Evolutionary conservation across 1,140 invertebrate genomes (phyloP).

Genomic region (Tyrophagus putrescentiae): DNA sequence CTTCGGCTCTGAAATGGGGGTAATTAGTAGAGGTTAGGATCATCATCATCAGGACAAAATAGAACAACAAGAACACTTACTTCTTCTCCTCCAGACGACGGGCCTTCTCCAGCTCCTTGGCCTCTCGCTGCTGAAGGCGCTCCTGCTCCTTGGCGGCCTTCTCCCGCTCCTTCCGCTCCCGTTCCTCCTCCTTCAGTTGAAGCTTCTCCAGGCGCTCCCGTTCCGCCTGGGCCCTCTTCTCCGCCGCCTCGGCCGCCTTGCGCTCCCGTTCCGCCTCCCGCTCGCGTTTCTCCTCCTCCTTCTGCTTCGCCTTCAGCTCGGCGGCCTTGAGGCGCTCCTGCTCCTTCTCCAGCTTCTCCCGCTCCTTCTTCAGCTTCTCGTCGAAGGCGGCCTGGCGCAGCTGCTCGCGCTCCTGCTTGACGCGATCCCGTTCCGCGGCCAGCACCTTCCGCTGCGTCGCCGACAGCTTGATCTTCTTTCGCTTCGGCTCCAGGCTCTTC

Average conservation of each 20-base stretch:
- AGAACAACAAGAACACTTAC: constrained; percentile 38
- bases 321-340: constrained; percentile 23
- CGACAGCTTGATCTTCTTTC: not conserved
- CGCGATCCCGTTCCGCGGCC: constrained; percentile 5
- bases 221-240: not conserved
- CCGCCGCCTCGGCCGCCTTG: not conserved
- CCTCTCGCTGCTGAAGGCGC: constrained; percentile 31
- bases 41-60: not conserved
- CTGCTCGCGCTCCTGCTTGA: constrained; percentile 14
- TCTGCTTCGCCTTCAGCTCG: constrained; percentile 11
- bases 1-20: not conserved
- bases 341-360: constrained; percentile 23
- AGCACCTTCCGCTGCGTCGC: not conserved
- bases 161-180: not conserved
- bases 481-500: not conserved
- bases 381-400: constrained; percentile 19
- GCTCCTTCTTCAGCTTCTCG: constrained; percentile 18
- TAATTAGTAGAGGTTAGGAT: not conserved
- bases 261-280: constrained; percentile 20
- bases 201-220: not conserved
- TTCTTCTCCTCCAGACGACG: constrained; percentile 40
- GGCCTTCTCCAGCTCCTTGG: constrained; percentile 35
- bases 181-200: not conserved
- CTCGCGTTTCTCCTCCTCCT: constrained; percentile 7
- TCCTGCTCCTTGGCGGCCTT: constrained; percentile 23